Evolutionary conservation across 1,140 invertebrate species (phyloP).

Genomic region (Colletes latitarsis): DNA sequence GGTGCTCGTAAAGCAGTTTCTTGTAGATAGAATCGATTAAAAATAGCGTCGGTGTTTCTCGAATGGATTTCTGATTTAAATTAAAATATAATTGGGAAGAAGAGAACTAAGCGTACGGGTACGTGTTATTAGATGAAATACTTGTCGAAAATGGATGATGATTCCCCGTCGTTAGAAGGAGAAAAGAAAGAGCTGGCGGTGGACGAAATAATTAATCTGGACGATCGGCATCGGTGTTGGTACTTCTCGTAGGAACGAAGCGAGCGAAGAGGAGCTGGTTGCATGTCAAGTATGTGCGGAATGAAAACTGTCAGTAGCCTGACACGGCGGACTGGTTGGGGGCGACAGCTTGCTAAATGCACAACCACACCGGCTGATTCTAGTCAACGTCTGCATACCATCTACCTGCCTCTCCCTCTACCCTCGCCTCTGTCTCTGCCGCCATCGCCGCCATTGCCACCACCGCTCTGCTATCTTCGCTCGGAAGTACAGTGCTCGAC

Average conservation of each 20-base stretch:
- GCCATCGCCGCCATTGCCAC: background rate
- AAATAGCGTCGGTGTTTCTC: no score
- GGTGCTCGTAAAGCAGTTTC: no score
- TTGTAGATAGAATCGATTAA: no score
- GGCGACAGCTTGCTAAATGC: slow-evolving; percentile 75
- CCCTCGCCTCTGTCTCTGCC: slow-evolving; percentile 13
- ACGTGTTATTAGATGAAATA: background rate
- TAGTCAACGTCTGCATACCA: slow-evolving; percentile 65
- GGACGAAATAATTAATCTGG: slow-evolving; percentile 66
- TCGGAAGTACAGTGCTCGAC: slow-evolving; percentile 49
- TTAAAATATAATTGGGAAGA: no score
- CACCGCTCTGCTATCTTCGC: background rate
- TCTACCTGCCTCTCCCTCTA: slow-evolving; percentile 48
- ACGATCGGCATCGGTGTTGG: slow-evolving; percentile 54
- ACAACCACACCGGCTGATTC: slow-evolving; percentile 65
- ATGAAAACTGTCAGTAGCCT: slow-evolving; percentile 75
- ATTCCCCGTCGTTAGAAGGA: slow-evolving; percentile 4
- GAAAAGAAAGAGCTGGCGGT: background rate
- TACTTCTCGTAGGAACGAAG: slow-evolving; percentile 54
- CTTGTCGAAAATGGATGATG: background rate
- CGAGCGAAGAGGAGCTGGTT: slow-evolving; percentile 63
- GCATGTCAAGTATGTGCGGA: slow-evolving; percentile 71
- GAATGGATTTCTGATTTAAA: no score
- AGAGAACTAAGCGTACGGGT: no score
- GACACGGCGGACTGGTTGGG: slow-evolving; percentile 69